Base-by-base conservation (phyloP, 2,888 invertebrate species). In the Diarsia rubi region DNA sequence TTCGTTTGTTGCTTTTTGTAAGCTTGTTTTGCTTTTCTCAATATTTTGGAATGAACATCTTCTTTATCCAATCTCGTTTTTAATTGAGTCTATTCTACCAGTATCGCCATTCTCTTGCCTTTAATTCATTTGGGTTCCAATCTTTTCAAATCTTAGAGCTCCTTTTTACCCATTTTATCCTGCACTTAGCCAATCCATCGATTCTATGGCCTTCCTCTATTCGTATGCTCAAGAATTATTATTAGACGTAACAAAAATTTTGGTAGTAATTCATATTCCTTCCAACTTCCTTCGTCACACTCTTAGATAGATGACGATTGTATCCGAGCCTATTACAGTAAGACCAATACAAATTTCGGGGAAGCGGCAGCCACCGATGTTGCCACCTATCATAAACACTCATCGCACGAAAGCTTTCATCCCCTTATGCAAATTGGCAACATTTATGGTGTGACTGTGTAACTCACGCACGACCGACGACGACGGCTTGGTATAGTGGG, bases 361-460 rank as follows among this genome's bases (percentile, higher is more conserved):
- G 72, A 52, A 72, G 81, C 80, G 81, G 82, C 75, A 78, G 63
- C 69, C 79, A 69, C 76, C 66, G 77, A 75, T 75, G 72, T 87
- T 79, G 78, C 87, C 86, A 89, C 82, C 89, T 87, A 91, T 92
- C 92, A 92, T 93, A 94, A 94, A 93, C 94, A 94, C 93, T 95
- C 94, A 94, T 95, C 91, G 91, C 89, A 88, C 89, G 86, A 93
- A 94, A 93, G 94, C 93, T 92, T 92, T 91, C 91, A 91, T 92
- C 93, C 94, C 93, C 93, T 92, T 92, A 95, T 95, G 95, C 92
- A 96, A 95, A 96, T 95, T 94, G 92, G 90, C 89, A 84, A 85
- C 92, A 90, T 93, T 94, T 94, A 93, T 91, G 90, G 89, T 89
- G 88, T 86, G 85, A 88, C 88, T 85, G 84, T 86, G 90, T 91